Percentiles rank a stretch among this genome's conserved stretches.
These are phyloP conservation scores for Tortrix viridana DNA, from an alignment of 2,888 invertebrate species.

Conservation along the genomic window DNA sequence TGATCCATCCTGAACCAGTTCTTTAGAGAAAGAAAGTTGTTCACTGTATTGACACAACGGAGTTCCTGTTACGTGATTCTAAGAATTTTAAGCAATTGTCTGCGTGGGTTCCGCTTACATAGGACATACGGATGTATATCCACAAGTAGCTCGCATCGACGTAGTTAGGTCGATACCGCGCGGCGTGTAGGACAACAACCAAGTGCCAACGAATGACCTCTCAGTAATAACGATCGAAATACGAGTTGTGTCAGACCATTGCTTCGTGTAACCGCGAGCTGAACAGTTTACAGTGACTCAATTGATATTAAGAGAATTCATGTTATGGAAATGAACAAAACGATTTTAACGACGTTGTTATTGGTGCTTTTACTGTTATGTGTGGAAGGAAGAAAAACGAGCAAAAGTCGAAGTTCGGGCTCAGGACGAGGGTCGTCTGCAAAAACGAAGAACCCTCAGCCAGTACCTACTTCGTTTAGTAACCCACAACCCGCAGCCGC, in stretches of 20 bases:
- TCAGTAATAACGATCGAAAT: constrained; percentile 59
- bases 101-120: constrained; percentile 18
- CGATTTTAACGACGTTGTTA: constrained; percentile 50
- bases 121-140: constrained; percentile 1
- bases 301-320: constrained; percentile 20
- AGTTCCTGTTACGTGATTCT: neutral
- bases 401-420: constrained; percentile 68
- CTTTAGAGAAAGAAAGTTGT: neutral
- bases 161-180: constrained; percentile 37
- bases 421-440: constrained; percentile 65
- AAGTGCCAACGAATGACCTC: constrained; percentile 35
- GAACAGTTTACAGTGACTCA: constrained; percentile 40
- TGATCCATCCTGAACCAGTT: too few species aligned
- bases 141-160: constrained; percentile 10
- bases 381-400: constrained; percentile 65
- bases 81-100: constrained; percentile 6
- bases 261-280: constrained; percentile 46
- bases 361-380: constrained; percentile 51
- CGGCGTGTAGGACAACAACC: constrained; percentile 30
- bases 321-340: constrained; percentile 56
- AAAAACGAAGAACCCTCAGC: constrained; percentile 64
- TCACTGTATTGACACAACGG: neutral
- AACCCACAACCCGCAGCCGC: constrained; percentile 61
- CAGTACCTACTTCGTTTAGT: constrained; percentile 72
- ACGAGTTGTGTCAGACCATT: constrained; percentile 57